These are phyloP conservation scores for Peribatodes rhomboidaria DNA, from an alignment of 2,888 invertebrate genomes.

Conservation along the genomic window DNA sequence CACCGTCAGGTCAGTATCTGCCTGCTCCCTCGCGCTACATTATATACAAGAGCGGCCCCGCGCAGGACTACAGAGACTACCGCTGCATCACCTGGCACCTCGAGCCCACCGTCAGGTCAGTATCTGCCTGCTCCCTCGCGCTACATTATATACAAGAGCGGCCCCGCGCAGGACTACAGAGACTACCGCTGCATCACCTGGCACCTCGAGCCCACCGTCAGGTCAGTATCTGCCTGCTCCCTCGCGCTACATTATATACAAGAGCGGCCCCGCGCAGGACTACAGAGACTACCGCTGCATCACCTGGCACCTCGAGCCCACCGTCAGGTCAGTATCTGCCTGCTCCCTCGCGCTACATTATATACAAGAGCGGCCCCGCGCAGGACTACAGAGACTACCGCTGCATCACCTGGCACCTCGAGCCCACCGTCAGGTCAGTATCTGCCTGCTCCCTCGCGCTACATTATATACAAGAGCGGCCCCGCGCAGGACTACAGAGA, in stretches of 20 bases:
- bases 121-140: too few relatives aligned
- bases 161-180: constrained; percentile 92
- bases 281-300: constrained; percentile 97
- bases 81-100: constrained; percentile 98
- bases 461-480: constrained; percentile 24
- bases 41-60: constrained; percentile 59
- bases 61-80: constrained; percentile 96
- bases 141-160: constrained; percentile 9
- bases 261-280: constrained; percentile 88
- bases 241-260: background rate
- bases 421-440: constrained; percentile 98
- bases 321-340: too few relatives aligned
- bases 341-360: background rate
- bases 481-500: constrained; percentile 94
- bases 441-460: too few relatives aligned
- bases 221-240: too few relatives aligned
- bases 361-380: constrained; percentile 70
- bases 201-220: constrained; percentile 98
- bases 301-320: constrained; percentile 98
- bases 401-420: constrained; percentile 98
- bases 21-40: background rate
- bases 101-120: constrained; percentile 97
- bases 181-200: constrained; percentile 97
- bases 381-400: constrained; percentile 96
- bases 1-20: too few relatives aligned